A percentile compares a stretch with the other conserved stretches of the same genome.
Evolutionary conservation across 1,140 invertebrate species (phyloP).

Genomic region (Daktulosphaira vitifoliae): DNA sequence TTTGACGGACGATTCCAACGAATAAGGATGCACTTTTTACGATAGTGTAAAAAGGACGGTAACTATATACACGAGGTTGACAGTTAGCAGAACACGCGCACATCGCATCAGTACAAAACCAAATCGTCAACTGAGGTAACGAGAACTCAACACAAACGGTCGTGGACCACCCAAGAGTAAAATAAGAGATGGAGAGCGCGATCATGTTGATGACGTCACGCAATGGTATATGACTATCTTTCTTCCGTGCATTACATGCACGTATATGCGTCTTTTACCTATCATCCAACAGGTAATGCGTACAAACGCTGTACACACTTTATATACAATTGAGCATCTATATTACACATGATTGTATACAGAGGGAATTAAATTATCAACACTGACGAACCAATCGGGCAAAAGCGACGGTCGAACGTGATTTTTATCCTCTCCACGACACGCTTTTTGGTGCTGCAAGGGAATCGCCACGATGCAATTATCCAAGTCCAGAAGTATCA

Average conservation of each 20-base stretch:
- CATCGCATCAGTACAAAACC: constrained; percentile 21
- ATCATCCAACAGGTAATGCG: too few relatives aligned
- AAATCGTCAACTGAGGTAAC: constrained; percentile 18
- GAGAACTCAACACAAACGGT: background rate
- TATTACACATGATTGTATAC: background rate
- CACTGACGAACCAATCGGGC: constrained; percentile 27
- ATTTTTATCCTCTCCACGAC: constrained; percentile 3
- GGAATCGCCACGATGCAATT: too few relatives aligned
- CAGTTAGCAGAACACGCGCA: constrained; percentile 7
- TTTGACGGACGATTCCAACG: background rate
- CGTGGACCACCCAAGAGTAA: constrained; percentile 26
- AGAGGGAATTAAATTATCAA: constrained; percentile 27
- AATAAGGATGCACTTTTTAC: background rate
- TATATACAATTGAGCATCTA: too few relatives aligned
- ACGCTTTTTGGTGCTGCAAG: too few relatives aligned
- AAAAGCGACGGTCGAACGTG: background rate
- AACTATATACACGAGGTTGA: background rate
- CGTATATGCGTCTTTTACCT: too few relatives aligned
- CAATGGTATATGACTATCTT: background rate
- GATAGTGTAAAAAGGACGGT: too few relatives aligned
- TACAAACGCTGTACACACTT: too few relatives aligned
- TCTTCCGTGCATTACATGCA: background rate
- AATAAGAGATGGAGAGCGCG: background rate
- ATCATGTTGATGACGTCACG: constrained; percentile 21
- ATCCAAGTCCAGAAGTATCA: too few relatives aligned